phyloP scores from a whole-genome alignment of 1,140 invertebrate genomes.

The Penaeus indicus region DNA sequence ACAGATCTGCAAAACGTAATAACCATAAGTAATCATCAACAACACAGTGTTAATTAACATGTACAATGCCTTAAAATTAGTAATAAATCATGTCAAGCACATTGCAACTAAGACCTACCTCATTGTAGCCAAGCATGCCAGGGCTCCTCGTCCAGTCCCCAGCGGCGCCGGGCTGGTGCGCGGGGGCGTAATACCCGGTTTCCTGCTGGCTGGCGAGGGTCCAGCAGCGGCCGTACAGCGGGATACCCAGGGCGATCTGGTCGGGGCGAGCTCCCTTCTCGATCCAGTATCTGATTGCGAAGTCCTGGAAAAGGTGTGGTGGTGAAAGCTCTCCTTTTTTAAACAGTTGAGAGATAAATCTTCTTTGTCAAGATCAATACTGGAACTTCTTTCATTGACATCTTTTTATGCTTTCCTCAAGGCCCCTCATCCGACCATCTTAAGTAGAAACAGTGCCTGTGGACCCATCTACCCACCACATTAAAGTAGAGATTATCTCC shows the following conservation, averaged over 20 bases:
- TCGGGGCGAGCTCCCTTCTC: slow-evolving; percentile 74
- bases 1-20: slow-evolving; percentile 61
- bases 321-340: no score
- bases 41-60: no score
- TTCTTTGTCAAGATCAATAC: no score
- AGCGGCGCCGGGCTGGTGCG: slow-evolving; percentile 75
- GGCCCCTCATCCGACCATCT: slow-evolving; percentile 70
- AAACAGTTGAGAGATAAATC: no score
- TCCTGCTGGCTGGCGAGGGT: slow-evolving; percentile 72
- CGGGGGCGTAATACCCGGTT: slow-evolving; percentile 74
- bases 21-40: neutral
- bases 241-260: slow-evolving; percentile 78
- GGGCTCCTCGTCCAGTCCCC: slow-evolving; percentile 83
- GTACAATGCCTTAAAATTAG: no score
- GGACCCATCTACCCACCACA: slow-evolving; percentile 70
- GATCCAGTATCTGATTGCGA: slow-evolving; percentile 76
- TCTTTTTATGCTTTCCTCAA: no score
- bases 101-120: slow-evolving; percentile 73
- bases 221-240: slow-evolving; percentile 78
- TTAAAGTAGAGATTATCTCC: slow-evolving; percentile 69
- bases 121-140: slow-evolving; percentile 88
- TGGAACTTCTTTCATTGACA: neutral
- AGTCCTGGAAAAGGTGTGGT: slow-evolving; percentile 72
- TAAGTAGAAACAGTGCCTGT: slow-evolving; percentile 83
- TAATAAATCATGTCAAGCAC: neutral